Evolutionary conservation across 1,140 invertebrate genomes (phyloP), one percentile per base, ranked within the genome.

Genomic region (Dendroctonus valens): DNA sequence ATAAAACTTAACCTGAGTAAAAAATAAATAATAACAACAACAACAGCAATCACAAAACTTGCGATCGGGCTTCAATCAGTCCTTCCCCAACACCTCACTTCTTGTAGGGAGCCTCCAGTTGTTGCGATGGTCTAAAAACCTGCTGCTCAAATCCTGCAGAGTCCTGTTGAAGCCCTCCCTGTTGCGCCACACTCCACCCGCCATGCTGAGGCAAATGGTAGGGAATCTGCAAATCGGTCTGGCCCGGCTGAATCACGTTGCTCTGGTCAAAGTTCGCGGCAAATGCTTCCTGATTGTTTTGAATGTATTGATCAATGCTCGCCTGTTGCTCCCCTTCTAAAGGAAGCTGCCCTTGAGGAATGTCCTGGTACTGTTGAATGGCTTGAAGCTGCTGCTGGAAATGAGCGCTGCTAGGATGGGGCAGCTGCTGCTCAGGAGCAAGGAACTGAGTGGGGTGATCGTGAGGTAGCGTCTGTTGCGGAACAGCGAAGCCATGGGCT

Each of bases 211-310:
- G 74, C 26, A 74, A 67, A 69, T 75, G 72, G 26, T 71, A 59
- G 49, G 74, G 74, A 57, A 73, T 68, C 67, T 75, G 74, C 5
- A 75, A 2, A 59, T 75, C 74, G 15, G 69, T 71, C 11, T 71
- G 69, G 7, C 74, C 74, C 12, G 74, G 74, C 53, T 75, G 74
- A 41, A 75, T 75, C 0, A 59, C 60, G 8, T 59, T 53, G 14
- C 39, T 53, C 46, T 68, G 67, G 3, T 63, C 53, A 26, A 42
- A 49, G 46, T 59, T 44, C 4, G 26, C 14, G 12, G 41, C 14
- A 37, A 37, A 12, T 42, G 40, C 14, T 26, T 26, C 26, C 26
- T 26, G 26, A 26, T 26, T 26, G 26, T 26, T 26, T 3, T 26
- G 26, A 51, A 51, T 37, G 15, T 14, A 14, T 51, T 37, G 8